phyloP scores from a whole-genome alignment of 1,140 invertebrate species.

The Orchesella cincta region DNA sequence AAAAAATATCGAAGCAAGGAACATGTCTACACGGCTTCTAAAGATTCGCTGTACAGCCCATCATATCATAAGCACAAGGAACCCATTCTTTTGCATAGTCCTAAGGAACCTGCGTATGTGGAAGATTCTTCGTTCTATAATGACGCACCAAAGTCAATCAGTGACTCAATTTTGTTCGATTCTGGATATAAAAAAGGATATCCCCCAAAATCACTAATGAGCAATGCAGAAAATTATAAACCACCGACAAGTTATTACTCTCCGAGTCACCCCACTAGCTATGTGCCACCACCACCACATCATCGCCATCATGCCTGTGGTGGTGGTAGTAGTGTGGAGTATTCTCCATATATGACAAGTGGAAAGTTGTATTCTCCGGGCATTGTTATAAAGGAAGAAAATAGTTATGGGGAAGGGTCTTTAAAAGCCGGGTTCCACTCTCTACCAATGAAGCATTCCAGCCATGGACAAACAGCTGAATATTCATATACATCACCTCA shows the following conservation, averaged over 20 bases:
- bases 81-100: background rate
- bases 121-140: background rate
- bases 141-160: conserved; percentile 15
- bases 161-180: background rate
- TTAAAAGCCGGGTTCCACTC: conserved; percentile 10
- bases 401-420: background rate
- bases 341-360: background rate
- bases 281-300: background rate
- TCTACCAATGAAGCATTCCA: background rate
- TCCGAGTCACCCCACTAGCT: background rate
- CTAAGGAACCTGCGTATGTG: background rate
- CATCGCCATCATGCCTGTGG: background rate
- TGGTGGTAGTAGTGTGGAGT: background rate
- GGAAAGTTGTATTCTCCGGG: background rate
- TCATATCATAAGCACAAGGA: background rate
- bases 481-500: background rate
- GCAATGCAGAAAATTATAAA: too few species aligned
- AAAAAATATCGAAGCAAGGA: background rate
- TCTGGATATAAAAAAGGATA: background rate
- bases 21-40: background rate
- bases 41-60: background rate
- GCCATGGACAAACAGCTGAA: background rate
- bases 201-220: background rate
- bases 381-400: background rate
- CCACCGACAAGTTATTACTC: too few species aligned